Evolutionary conservation across 1,140 invertebrate genomes (phyloP).

Genomic region (Drosophila mayri): DNA sequence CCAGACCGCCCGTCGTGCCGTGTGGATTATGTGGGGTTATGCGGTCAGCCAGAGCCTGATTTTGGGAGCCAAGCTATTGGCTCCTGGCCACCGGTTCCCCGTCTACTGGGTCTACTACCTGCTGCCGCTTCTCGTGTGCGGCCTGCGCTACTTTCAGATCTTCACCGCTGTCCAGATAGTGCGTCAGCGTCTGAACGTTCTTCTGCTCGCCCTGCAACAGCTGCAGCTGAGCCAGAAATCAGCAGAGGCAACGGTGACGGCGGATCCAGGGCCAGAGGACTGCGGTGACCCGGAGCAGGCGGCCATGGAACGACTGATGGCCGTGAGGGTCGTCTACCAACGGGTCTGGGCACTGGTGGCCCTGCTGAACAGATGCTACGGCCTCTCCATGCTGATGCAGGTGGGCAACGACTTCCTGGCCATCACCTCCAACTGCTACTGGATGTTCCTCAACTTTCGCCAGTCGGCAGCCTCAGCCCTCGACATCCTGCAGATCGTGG

Average conservation of each 20-base stretch:
- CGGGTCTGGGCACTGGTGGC: conserved; percentile 63
- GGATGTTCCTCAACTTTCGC: conserved; percentile 80
- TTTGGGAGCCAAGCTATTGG: conserved; percentile 53
- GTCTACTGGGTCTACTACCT: conserved; percentile 74
- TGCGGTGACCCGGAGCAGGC: conserved; percentile 5
- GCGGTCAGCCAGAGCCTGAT: conserved; percentile 60
- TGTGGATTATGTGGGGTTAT: conserved; percentile 63
- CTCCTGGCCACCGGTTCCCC: conserved; percentile 29
- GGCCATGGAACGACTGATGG: conserved; percentile 50
- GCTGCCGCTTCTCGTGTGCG: conserved; percentile 68
- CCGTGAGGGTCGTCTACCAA: conserved; percentile 68
- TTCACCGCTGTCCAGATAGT: conserved; percentile 63
- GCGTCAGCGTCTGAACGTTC: conserved; percentile 54
- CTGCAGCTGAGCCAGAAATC: conserved; percentile 42
- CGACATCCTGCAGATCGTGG: conserved; percentile 68
- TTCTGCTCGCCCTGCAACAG: conserved; percentile 43
- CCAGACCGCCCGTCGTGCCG: conserved; percentile 15
- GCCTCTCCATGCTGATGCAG: conserved; percentile 71
- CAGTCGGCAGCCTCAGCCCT: conserved; percentile 49
- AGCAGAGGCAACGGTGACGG: neutral
- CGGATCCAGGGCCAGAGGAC: neutral
- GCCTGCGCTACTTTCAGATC: conserved; percentile 77
- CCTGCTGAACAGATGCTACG: conserved; percentile 63
- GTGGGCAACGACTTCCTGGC: conserved; percentile 81
- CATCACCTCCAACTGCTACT: conserved; percentile 81